Conservation (phyloP, 1,140 invertebrate species). For the Neodiprion lecontei region DNA sequence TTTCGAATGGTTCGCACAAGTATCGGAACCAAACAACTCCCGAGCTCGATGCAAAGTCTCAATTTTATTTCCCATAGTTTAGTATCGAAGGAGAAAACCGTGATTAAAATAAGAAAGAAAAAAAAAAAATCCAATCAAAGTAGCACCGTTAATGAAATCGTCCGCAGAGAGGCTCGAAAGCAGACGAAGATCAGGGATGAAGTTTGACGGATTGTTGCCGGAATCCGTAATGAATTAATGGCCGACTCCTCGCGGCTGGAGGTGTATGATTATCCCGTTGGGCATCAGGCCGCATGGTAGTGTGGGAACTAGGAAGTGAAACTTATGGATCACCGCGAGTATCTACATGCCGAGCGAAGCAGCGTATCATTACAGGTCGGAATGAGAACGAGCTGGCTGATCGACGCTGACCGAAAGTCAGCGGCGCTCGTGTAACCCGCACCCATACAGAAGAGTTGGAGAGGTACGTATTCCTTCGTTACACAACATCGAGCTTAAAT, state of each 20-base stretch:
- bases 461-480: constrained; percentile 5
- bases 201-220: constrained; percentile 14
- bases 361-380: constrained; percentile 11
- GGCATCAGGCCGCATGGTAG: neutral
- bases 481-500: constrained; percentile 11
- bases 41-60: too few species aligned
- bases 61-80: too few species aligned
- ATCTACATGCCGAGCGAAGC: constrained; percentile 16
- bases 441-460: neutral
- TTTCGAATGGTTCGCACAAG: too few species aligned
- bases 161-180: too few species aligned
- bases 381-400: neutral
- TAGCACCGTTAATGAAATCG: too few species aligned
- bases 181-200: too few species aligned
- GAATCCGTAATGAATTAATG: constrained; percentile 28
- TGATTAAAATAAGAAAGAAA: too few species aligned
- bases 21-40: too few species aligned
- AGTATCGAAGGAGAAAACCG: too few species aligned
- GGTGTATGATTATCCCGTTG: neutral
- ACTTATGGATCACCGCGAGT: constrained; percentile 24
- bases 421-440: neutral
- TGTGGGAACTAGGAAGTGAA: constrained; percentile 37
- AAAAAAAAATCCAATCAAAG: too few species aligned
- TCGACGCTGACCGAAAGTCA: neutral
- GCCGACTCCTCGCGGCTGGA: constrained; percentile 1